Conservation (phyloP, 1,140 invertebrate species). For the Calycopis cecrops region DNA sequence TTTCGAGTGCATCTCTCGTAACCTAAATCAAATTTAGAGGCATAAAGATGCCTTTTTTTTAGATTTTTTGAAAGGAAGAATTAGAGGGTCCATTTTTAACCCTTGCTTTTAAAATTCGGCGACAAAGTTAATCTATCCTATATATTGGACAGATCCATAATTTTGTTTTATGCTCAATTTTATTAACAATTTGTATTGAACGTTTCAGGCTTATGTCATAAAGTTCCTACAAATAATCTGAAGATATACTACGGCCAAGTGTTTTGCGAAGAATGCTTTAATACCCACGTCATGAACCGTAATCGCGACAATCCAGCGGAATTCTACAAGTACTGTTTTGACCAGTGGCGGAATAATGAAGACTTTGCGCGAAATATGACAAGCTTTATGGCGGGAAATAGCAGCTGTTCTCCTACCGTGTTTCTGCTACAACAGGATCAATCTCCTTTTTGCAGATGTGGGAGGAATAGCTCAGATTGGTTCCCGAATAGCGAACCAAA, state of each 20-base stretch:
- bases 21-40: too few relatives aligned
- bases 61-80: too few relatives aligned
- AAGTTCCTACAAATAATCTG: slow-evolving; percentile 39
- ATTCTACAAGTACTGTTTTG: slow-evolving; percentile 57
- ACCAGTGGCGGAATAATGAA: slow-evolving; percentile 54
- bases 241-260: slow-evolving; percentile 66
- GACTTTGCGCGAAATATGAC: slow-evolving; percentile 55
- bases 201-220: slow-evolving; percentile 48
- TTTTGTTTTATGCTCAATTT: too few relatives aligned
- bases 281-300: slow-evolving; percentile 45
- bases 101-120: too few relatives aligned
- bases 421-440: slow-evolving; percentile 58
- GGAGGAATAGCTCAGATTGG: slow-evolving; percentile 45
- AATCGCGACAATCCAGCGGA: slow-evolving; percentile 50
- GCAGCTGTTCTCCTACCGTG: slow-evolving; percentile 43
- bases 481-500: slow-evolving; percentile 46
- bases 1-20: too few relatives aligned
- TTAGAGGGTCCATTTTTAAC: too few relatives aligned
- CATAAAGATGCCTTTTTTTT: too few relatives aligned
- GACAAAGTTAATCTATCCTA: too few relatives aligned
- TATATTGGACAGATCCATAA: too few relatives aligned
- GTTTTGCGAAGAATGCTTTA: slow-evolving; percentile 62
- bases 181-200: too few relatives aligned
- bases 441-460: slow-evolving; percentile 48
- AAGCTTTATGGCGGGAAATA: slow-evolving; percentile 47